A percentile compares a stretch with the other conserved stretches of the same genome.
These are phyloP conservation scores for Parapristionchus giblindavisi DNA, from an alignment of 2,888 invertebrate genomes.

Conservation along the genomic window DNA sequence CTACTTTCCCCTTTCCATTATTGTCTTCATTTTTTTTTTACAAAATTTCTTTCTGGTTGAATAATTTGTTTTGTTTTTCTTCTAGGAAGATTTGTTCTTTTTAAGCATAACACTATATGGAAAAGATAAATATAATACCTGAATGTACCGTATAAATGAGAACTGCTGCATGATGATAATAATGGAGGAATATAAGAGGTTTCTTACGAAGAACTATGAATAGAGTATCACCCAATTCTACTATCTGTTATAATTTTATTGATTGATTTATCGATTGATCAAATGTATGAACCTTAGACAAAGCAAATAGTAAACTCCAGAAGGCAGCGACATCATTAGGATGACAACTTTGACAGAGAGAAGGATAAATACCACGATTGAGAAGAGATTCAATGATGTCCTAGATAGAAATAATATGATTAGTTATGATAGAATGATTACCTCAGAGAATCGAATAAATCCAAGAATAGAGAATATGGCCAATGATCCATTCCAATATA, in stretches of 20 bases:
- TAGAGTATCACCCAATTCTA: constrained; percentile 68
- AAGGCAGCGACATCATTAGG: constrained; percentile 59
- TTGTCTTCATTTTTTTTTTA: neutral
- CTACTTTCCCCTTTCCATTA: too few relatives aligned
- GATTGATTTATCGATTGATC: too few relatives aligned
- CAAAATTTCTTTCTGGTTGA: neutral
- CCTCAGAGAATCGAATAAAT: constrained; percentile 69
- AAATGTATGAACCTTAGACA: constrained; percentile 62
- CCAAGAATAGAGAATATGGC: constrained; percentile 73
- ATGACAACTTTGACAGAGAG: constrained; percentile 63
- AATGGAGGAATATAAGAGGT: constrained; percentile 67
- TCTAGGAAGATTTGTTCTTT: neutral
- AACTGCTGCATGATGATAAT: constrained; percentile 70
- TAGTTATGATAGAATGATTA: constrained; percentile 24
- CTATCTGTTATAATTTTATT: constrained; percentile 46
- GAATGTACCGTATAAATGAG: constrained; percentile 69
- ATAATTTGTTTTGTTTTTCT: neutral
- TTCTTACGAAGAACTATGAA: constrained; percentile 67
- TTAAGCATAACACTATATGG: too few relatives aligned
- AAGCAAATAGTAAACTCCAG: constrained; percentile 65
- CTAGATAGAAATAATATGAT: constrained; percentile 41
- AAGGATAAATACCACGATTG: constrained; percentile 54
- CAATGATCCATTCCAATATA: constrained; percentile 72
- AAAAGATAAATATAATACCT: constrained; percentile 42
- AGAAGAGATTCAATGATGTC: constrained; percentile 58